Percentiles rank a stretch among this genome's conserved stretches.
Evolutionary conservation across 2,888 invertebrate genomes (phyloP).

Genomic region (Lycophotia porphyrea): DNA sequence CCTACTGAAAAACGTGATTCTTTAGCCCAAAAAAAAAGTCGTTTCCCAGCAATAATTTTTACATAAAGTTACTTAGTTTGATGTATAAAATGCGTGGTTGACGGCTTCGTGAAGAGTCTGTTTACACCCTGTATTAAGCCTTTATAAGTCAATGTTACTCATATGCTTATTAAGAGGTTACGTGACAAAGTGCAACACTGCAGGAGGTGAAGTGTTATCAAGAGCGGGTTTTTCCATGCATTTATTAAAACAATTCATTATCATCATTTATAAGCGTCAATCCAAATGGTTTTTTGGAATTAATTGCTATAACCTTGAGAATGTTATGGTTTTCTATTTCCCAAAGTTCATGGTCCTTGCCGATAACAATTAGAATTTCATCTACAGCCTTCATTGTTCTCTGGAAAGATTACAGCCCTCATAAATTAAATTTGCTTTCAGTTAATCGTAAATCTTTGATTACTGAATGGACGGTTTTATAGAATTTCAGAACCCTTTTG

Average conservation of each 20-base stretch:
- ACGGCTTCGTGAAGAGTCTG: too few species aligned
- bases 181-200: slow-evolving; percentile 5
- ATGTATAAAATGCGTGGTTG: too few species aligned
- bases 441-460: slow-evolving; percentile 49
- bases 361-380: slow-evolving; percentile 31
- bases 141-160: slow-evolving; percentile 9
- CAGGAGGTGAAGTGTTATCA: slow-evolving; percentile 35
- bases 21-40: too few species aligned
- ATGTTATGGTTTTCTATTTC: slow-evolving; percentile 5
- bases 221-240: slow-evolving; percentile 24
- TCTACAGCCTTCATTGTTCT: slow-evolving; percentile 19
- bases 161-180: slow-evolving; percentile 15
- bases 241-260: slow-evolving; percentile 17
- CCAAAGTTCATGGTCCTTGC: neutral
- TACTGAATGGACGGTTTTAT: slow-evolving; percentile 26
- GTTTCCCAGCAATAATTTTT: too few species aligned
- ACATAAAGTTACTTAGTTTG: too few species aligned
- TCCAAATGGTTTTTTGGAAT: neutral
- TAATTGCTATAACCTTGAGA: slow-evolving; percentile 9
- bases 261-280: neutral
- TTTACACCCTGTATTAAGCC: slow-evolving; percentile 1
- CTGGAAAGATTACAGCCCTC: slow-evolving; percentile 43
- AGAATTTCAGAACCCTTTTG: slow-evolving; percentile 40
- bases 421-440: slow-evolving; percentile 50
- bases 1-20: too few species aligned